Percentiles rank a stretch among this genome's conserved stretches.
Evolutionary conservation across 1,140 invertebrate species (phyloP).

Genomic region (Brachionus angularis): DNA sequence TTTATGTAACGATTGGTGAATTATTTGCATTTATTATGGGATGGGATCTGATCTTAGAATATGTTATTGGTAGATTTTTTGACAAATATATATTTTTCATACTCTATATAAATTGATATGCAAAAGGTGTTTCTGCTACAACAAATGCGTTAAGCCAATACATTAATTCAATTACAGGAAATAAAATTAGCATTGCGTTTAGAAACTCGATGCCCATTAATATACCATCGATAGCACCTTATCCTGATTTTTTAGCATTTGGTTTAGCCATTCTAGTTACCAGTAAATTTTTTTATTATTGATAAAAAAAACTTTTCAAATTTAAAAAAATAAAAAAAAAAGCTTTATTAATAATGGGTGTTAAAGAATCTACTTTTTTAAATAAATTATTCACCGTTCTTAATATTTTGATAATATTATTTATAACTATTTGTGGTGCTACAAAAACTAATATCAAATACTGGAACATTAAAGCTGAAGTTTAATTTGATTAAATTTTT

Average conservation of each 20-base stretch:
- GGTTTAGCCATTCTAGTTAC: slow-evolving; percentile 47
- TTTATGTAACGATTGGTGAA: slow-evolving; percentile 68
- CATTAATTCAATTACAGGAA: slow-evolving; percentile 49
- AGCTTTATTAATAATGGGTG: slow-evolving; percentile 66
- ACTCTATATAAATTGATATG: neutral
- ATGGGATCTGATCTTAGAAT: slow-evolving; percentile 82
- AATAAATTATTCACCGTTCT: slow-evolving; percentile 51
- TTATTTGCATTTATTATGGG: slow-evolving; percentile 87
- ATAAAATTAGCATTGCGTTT: slow-evolving; percentile 51
- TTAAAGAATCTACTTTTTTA: slow-evolving; percentile 65
- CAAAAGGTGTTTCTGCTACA: slow-evolving; percentile 14
- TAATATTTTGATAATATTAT: slow-evolving; percentile 52
- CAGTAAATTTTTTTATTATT: neutral
- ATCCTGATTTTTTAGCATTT: slow-evolving; percentile 76
- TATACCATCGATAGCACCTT: slow-evolving; percentile 62
- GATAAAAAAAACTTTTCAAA: neutral
- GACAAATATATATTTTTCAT: neutral
- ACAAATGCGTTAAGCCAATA: slow-evolving; percentile 28
- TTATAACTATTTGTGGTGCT: slow-evolving; percentile 56
- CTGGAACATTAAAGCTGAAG: slow-evolving; percentile 55
- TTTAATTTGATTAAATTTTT: no score
- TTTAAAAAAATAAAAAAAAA: no score
- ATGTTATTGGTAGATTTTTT: slow-evolving; percentile 70
- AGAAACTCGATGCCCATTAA: slow-evolving; percentile 58
- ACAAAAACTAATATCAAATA: slow-evolving; percentile 56